Conservation (phyloP, 2,113 vertebrate species). For the Crotalus tigris region DNA sequence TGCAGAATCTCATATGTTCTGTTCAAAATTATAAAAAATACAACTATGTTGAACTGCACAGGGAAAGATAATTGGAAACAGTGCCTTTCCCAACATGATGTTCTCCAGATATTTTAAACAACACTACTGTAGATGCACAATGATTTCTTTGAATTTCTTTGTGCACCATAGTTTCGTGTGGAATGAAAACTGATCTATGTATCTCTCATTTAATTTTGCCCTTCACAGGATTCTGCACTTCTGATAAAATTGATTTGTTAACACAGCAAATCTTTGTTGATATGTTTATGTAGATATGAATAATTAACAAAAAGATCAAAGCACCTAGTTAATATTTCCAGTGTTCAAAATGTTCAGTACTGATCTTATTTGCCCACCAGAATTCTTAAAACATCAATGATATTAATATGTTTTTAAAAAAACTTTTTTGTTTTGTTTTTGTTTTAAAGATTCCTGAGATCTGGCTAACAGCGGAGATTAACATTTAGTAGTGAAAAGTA, state of each 20-base stretch:
- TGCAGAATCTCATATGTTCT: neutral
- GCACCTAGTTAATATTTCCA: neutral
- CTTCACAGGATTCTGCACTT: neutral
- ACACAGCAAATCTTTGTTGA: neutral
- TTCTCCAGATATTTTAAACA: neutral
- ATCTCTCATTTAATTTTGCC: neutral
- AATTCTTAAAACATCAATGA: slow-evolving; percentile 32
- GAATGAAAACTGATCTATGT: neutral
- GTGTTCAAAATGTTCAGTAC: neutral
- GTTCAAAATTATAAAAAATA: neutral
- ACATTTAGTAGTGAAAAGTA: slow-evolving; percentile 33
- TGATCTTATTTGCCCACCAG: neutral
- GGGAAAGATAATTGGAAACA: neutral
- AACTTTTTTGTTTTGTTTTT: neutral
- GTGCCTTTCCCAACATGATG: neutral
- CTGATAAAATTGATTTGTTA: neutral
- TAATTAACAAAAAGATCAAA: neutral
- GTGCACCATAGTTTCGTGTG: neutral
- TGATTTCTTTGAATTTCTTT: neutral
- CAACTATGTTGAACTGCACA: neutral
- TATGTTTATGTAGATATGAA: neutral
- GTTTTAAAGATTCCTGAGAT: slow-evolving; percentile 14
- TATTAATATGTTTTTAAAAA: slow-evolving; percentile 29
- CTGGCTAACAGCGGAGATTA: slow-evolving; percentile 18
- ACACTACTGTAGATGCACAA: neutral